A percentile compares a stretch with the other conserved stretches of the same genome.
Evolutionary conservation across 1,140 invertebrate species (phyloP).

Genomic region (Tetramorium parvispinum): DNA sequence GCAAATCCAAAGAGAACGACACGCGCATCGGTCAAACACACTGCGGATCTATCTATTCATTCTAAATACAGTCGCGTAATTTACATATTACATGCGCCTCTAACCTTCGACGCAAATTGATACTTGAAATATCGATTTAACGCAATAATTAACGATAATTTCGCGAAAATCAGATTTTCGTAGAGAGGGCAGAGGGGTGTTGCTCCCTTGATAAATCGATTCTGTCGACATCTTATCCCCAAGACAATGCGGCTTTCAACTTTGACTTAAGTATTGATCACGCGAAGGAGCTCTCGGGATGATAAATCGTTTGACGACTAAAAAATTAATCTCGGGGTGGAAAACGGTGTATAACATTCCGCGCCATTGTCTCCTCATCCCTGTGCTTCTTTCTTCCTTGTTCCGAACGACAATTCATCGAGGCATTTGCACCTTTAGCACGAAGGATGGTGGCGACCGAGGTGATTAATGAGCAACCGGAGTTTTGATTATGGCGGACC

Average conservation of each 20-base stretch:
- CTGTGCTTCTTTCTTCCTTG: constrained; percentile 39
- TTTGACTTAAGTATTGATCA: constrained; percentile 59
- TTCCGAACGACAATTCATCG: constrained; percentile 56
- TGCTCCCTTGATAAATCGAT: constrained; percentile 48
- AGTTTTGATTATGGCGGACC: constrained; percentile 82
- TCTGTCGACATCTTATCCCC: neutral
- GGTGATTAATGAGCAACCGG: constrained; percentile 81
- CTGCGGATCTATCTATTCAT: neutral
- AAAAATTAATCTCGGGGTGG: constrained; percentile 66
- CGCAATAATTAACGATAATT: constrained; percentile 32
- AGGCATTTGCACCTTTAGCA: constrained; percentile 69
- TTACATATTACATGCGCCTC: neutral
- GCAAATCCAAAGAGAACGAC: neutral
- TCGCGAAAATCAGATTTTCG: constrained; percentile 29
- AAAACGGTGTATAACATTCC: constrained; percentile 66
- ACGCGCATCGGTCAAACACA: constrained; percentile 21
- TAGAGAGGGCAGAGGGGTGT: too few species aligned
- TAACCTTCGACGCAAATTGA: constrained; percentile 24
- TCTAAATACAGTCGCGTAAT: constrained; percentile 32
- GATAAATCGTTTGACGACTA: constrained; percentile 66
- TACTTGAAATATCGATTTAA: constrained; percentile 44
- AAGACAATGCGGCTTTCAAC: constrained; percentile 57
- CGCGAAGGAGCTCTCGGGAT: constrained; percentile 42
- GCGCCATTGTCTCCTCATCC: constrained; percentile 64
- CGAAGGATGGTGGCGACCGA: constrained; percentile 63